These are phyloP conservation scores for Pantala flavescens DNA, from an alignment of 1,140 invertebrate species.

Conservation along the genomic window DNA sequence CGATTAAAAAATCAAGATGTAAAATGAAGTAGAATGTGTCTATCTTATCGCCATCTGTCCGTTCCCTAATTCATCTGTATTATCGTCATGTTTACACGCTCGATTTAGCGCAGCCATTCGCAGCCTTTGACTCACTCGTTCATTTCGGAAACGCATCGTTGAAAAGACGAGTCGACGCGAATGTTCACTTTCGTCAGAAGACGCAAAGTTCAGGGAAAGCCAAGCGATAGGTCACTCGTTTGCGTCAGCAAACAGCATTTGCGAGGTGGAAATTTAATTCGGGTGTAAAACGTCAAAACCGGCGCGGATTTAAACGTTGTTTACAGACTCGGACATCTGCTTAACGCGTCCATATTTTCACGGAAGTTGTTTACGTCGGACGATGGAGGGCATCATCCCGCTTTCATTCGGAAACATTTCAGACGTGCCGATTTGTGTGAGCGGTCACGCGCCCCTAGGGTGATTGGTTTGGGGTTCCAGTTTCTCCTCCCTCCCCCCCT, in stretches of 20 bases:
- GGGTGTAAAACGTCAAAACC: background rate
- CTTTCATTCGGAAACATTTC: background rate
- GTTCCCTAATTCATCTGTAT: too few relatives aligned
- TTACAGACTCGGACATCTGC: background rate
- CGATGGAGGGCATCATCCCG: background rate
- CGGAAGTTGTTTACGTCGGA: background rate
- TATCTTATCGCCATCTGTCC: too few relatives aligned
- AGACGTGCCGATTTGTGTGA: background rate
- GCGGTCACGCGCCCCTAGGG: background rate
- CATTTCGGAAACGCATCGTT: too few relatives aligned
- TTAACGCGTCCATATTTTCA: background rate
- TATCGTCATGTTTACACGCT: too few relatives aligned
- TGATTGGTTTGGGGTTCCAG: background rate
- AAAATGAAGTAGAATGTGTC: too few relatives aligned
- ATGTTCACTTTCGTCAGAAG: too few relatives aligned
- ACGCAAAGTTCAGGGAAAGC: too few relatives aligned
- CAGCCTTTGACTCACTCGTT: too few relatives aligned
- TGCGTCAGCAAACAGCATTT: background rate
- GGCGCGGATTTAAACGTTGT: background rate
- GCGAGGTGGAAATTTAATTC: background rate
- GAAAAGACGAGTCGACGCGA: too few relatives aligned
- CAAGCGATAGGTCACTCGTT: too few relatives aligned
- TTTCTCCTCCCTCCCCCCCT: background rate
- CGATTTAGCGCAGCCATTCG: too few relatives aligned
- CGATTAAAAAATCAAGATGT: too few relatives aligned